These are phyloP conservation scores for Platorchestia sp. DNA, from an alignment of 1,140 invertebrate species.

Conservation along the genomic window DNA sequence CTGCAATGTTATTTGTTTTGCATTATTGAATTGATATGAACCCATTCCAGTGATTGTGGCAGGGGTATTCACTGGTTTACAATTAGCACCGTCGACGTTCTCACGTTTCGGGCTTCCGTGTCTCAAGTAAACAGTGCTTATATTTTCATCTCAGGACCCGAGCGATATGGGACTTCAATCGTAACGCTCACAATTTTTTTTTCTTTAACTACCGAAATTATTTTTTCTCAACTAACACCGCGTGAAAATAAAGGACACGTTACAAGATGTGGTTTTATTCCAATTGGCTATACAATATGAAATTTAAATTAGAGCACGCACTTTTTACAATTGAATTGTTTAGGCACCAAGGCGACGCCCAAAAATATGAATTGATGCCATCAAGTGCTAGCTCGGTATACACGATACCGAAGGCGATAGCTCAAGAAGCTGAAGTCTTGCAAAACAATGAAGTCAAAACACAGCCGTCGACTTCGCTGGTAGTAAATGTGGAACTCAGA, in stretches of 20 bases:
- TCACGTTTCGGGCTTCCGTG: too few relatives aligned
- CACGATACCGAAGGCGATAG: background rate
- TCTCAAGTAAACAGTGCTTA: too few relatives aligned
- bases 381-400: background rate
- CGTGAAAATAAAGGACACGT: background rate
- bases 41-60: too few relatives aligned
- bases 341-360: background rate
- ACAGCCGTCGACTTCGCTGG: background rate
- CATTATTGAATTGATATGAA: too few relatives aligned
- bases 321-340: slow-evolving; percentile 19
- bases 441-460: background rate
- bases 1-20: too few relatives aligned
- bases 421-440: background rate
- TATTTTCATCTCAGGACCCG: too few relatives aligned
- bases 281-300: slow-evolving; percentile 31
- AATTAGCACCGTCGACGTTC: too few relatives aligned
- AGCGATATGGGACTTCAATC: too few relatives aligned
- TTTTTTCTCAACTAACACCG: background rate
- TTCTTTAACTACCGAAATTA: too few relatives aligned
- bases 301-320: background rate
- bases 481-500: background rate
- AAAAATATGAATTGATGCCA: background rate
- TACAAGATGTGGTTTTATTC: slow-evolving; percentile 9
- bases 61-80: too few relatives aligned
- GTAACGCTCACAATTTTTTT: too few relatives aligned